Evolutionary conservation across 2,113 vertebrate species (phyloP).

Genomic region (Rallus limicola): DNA sequence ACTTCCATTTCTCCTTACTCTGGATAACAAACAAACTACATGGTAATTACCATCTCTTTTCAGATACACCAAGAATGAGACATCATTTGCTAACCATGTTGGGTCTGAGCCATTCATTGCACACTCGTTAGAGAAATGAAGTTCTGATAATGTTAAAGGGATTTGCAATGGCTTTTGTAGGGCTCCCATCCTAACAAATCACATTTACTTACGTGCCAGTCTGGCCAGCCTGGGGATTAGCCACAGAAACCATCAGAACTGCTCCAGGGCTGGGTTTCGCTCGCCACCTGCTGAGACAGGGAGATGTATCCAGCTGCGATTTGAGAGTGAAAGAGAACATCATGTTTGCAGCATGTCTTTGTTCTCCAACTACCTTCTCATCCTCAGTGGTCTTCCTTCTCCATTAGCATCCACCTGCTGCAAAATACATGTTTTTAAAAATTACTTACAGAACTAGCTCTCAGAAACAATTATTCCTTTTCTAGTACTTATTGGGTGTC

Average conservation of each 20-base stretch:
- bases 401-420: slow-evolving; percentile 25
- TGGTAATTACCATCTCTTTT: not conserved
- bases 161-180: slow-evolving; percentile 11
- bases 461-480: not conserved
- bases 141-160: not conserved
- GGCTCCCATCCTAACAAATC: not conserved
- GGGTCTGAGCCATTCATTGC: not conserved
- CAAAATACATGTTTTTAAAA: not conserved
- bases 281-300: slow-evolving; percentile 63
- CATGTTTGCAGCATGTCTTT: not conserved
- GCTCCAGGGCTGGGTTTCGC: slow-evolving; percentile 63
- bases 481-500: not conserved
- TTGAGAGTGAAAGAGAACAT: not conserved
- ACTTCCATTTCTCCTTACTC: not conserved
- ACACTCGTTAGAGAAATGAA: not conserved
- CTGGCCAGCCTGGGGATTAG: slow-evolving; percentile 65
- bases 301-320: not conserved
- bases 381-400: slow-evolving; percentile 8
- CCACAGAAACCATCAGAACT: slow-evolving; percentile 75
- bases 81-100: not conserved
- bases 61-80: not conserved
- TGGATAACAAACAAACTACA: not conserved
- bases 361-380: slow-evolving; percentile 58
- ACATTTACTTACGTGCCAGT: slow-evolving; percentile 58
- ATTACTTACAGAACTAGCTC: not conserved